Percentiles rank a stretch among this genome's conserved stretches.
Conservation (phyloP, 2,888 invertebrate genomes). For the Sphaeridia pumilis region DNA sequence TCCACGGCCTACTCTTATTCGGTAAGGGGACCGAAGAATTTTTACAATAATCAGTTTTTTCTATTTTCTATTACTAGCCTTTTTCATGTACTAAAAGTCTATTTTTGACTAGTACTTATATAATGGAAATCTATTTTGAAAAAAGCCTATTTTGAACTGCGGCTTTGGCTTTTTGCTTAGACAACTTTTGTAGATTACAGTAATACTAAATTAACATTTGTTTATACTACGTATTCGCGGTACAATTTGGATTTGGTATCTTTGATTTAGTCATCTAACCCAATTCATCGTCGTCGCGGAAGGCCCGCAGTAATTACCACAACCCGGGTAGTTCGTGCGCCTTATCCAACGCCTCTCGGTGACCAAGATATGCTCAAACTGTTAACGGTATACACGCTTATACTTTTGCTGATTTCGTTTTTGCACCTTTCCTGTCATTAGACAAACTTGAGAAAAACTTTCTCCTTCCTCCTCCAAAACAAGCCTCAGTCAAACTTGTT, state of each 20-base stretch:
- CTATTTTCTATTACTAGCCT: too few relatives aligned
- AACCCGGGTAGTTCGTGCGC: conserved; percentile 10
- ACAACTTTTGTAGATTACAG: neutral
- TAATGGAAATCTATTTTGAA: too few relatives aligned
- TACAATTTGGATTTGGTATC: conserved; percentile 13
- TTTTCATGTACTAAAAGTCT: too few relatives aligned
- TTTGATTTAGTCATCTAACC: conserved; percentile 5
- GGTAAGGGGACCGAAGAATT: conserved; percentile 27
- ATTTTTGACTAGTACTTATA: too few relatives aligned
- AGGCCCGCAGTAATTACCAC: conserved; percentile 3
- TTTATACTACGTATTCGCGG: neutral
- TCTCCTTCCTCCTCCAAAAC: too few relatives aligned
- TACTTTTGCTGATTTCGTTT: too few relatives aligned
- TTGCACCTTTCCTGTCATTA: too few relatives aligned
- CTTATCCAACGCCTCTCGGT: conserved; percentile 1
- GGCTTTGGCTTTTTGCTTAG: neutral
- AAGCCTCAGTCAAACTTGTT: too few relatives aligned
- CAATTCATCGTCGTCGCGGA: conserved; percentile 11
- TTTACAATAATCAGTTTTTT: too few relatives aligned
- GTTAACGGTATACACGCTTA: conserved; percentile 12
- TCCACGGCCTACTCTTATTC: conserved; percentile 31
- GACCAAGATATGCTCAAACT: conserved; percentile 13
- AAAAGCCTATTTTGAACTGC: too few relatives aligned
- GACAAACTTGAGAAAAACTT: too few relatives aligned
- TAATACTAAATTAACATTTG: neutral